Evolutionary conservation across 2,797 vertebrate genomes (phyloP).

Genomic region (Xiphorhynchus erythropygius): DNA sequence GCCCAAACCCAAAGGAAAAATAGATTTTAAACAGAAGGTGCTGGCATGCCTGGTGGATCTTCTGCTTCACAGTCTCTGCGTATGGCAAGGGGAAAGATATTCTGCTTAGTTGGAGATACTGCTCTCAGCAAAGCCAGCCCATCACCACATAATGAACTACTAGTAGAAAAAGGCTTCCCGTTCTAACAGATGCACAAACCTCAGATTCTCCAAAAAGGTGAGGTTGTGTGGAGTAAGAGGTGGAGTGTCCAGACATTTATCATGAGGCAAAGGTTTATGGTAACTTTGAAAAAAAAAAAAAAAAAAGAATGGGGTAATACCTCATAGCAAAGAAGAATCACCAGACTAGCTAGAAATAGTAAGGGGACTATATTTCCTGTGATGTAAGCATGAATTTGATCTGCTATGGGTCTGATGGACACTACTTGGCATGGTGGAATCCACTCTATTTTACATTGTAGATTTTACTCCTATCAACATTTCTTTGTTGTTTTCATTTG

Average conservation of each 20-base stretch:
- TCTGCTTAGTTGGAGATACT: neutral
- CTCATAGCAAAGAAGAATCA: neutral
- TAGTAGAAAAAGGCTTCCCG: neutral
- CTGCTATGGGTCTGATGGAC: neutral
- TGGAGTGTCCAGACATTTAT: neutral
- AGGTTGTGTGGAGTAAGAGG: neutral
- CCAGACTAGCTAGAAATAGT: neutral
- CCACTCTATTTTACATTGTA: neutral
- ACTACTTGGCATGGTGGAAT: neutral
- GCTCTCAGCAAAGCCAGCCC: neutral
- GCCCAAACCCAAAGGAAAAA: conserved; percentile 49
- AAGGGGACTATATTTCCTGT: neutral
- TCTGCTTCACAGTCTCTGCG: neutral
- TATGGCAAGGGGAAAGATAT: conserved; percentile 19
- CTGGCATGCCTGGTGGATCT: conserved; percentile 39
- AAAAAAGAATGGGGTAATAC: neutral
- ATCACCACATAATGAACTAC: neutral
- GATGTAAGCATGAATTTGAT: neutral
- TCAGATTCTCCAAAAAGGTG: neutral
- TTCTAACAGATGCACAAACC: neutral
- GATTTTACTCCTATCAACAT: neutral
- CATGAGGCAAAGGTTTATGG: neutral
- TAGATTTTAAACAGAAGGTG: conserved; percentile 62
- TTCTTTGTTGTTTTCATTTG: neutral
- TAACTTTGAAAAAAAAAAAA: neutral